Base-by-base conservation (phyloP, 2,113 vertebrate species). In the Nothoprocta perdicaria region DNA sequence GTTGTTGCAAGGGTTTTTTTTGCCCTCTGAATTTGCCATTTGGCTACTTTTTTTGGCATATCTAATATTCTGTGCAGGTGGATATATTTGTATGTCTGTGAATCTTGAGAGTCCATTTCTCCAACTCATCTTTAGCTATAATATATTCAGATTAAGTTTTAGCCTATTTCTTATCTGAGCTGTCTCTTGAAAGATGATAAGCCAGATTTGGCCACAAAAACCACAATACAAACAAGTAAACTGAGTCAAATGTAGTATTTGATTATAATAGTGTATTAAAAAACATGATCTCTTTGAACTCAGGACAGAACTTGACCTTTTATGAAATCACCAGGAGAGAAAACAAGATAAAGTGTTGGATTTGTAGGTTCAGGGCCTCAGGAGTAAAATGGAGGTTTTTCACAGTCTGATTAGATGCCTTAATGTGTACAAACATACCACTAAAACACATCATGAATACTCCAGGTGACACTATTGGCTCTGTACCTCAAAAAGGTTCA, bases 261-360 rank as follows among this genome's bases (percentile, higher is more conserved):
- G 9, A 82, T 81, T 65, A 66, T 90, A 90, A 52, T 57, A 76
- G 43, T 62, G 29, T 16, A 84, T 46, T 40, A 78, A 89, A 48
- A 82, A 21, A 23, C 21, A 33, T 14, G 17, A 46, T 84, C 15
- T 81, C 43, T 65, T n/a, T 31, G 22, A 78, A 18, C 17, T 66
- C 9, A 24, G 50, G 46, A 58, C 13, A 4, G 2, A 87, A 71
- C 0, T 3, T 40, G 33, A 84, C 6, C 9, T 73, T 79, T 63
- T 31, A 83, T 13, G 41, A 93, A 80, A 8, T 66, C 27, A 79
- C 6, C 18, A 55, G 43, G 57, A 26, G 18, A 78, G 40, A 88
- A 60, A 17, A 65, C 31, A 22, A 46, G 55, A 83, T 69, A 46
- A 84, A 33, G 31, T 48, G 15, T 22, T 26, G 40, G 43, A n/a